These are phyloP conservation scores for Hydrozoanthus tunicans DNA, from an alignment of 64 coral and sea anemone genomes.

Conservation along the genomic window DNA sequence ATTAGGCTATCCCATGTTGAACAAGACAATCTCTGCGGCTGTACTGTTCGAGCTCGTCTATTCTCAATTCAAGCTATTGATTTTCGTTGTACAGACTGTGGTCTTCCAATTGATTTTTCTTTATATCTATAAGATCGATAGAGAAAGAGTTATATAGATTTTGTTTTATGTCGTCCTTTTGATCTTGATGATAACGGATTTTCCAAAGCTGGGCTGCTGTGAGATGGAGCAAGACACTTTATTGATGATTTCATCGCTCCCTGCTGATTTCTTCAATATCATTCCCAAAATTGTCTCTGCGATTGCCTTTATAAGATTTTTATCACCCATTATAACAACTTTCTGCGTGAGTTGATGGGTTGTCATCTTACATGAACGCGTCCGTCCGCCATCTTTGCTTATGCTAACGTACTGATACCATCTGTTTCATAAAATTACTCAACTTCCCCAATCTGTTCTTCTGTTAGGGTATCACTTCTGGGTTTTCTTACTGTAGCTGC, in stretches of 20 bases:
- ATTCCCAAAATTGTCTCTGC: neutral
- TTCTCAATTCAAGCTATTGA: neutral
- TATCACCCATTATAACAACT: conserved; percentile 9
- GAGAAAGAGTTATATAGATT: no score
- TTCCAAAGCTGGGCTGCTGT: neutral
- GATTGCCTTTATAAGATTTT: neutral
- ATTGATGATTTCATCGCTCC: no score
- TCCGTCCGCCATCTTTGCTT: neutral
- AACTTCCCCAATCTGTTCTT: no score
- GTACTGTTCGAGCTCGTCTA: conserved; percentile 26
- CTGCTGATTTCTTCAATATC: no score
- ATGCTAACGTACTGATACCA: no score
- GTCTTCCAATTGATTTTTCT: neutral
- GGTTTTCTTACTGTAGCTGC: no score
- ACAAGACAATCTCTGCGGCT: conserved; percentile 38
- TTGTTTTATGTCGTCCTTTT: no score
- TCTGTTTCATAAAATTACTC: no score
- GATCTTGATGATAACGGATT: neutral
- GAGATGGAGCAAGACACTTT: neutral
- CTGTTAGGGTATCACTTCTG: no score
- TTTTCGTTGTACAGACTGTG: neutral
- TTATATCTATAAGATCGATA: no score
- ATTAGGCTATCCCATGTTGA: neutral
- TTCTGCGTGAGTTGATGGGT: conserved; percentile 10
- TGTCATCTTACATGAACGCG: conserved; percentile 5